Evolutionary conservation across 2,797 vertebrate genomes (phyloP).

Genomic region (Macropodus opercularis): DNA sequence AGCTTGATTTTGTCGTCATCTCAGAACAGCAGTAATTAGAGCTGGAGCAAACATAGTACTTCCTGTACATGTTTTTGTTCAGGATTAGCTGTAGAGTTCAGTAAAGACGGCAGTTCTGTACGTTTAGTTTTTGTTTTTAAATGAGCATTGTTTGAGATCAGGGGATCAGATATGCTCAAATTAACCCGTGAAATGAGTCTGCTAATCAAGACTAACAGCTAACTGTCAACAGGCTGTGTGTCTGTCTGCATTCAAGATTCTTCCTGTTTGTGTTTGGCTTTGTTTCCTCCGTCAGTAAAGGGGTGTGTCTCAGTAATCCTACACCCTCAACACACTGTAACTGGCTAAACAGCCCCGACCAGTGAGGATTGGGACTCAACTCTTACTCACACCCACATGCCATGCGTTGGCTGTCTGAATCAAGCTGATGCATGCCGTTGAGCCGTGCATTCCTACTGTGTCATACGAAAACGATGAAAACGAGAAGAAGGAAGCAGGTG

Average conservation of each 20-base stretch:
- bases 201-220: conserved; percentile 24
- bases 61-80: conserved; percentile 20
- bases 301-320: conserved; percentile 90
- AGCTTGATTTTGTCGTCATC: conserved; percentile 3
- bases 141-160: conserved; percentile 1
- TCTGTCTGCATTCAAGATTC: conserved; percentile 27
- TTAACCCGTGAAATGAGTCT: conserved; percentile 25
- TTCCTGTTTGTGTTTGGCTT: conserved; percentile 74
- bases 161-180: not conserved
- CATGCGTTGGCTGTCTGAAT: conserved; percentile 51
- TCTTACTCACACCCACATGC: conserved; percentile 64
- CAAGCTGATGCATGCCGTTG: conserved; percentile 40
- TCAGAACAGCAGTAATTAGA: conserved; percentile 19
- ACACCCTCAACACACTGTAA: conserved; percentile 88
- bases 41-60: conserved; percentile 26
- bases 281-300: conserved; percentile 63
- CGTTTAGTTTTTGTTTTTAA: not conserved
- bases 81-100: conserved; percentile 3
- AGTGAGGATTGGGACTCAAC: conserved; percentile 73
- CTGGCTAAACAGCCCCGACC: conserved; percentile 89
- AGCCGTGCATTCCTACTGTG: conserved; percentile 6
- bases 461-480: conserved; percentile 11
- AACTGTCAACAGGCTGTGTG: conserved; percentile 15
- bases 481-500: conserved; percentile 37
- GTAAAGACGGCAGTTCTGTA: not conserved